Evolutionary conservation across 53 echinoderm and acorn worm genomes (phyloP).

Genomic region (Actinopyga echinites): DNA sequence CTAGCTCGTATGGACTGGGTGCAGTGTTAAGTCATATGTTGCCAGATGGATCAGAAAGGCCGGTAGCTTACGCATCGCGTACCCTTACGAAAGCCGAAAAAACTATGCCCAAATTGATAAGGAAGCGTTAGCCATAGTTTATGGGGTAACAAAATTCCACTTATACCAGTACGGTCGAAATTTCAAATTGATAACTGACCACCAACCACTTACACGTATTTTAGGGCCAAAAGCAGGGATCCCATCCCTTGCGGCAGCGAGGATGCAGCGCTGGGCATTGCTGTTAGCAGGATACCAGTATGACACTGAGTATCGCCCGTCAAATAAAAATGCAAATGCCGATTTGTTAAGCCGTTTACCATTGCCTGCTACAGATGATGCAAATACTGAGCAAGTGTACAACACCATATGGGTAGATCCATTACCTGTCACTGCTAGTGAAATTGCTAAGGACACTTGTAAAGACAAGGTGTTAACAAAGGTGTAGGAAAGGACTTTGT

Average conservation of each 20-base stretch:
- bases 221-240: slow-evolving; percentile 9
- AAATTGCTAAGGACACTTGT: slow-evolving; percentile 4
- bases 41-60: slow-evolving; percentile 50
- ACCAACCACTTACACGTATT: slow-evolving; percentile 52
- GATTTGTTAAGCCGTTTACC: slow-evolving; percentile 23
- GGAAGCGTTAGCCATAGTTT: slow-evolving; percentile 59
- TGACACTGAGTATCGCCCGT: slow-evolving; percentile 36
- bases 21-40: slow-evolving; percentile 53
- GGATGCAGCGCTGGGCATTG: slow-evolving; percentile 43
- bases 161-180: slow-evolving; percentile 50
- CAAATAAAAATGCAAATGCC: slow-evolving; percentile 24
- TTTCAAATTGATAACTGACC: slow-evolving; percentile 62
- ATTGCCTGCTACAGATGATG: not conserved
- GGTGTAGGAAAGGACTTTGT: slow-evolving; percentile 47
- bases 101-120: slow-evolving; percentile 67
- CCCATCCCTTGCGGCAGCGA: slow-evolving; percentile 38
- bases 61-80: slow-evolving; percentile 60
- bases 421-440: not conserved
- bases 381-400: not conserved
- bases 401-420: not conserved
- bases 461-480: slow-evolving; percentile 42
- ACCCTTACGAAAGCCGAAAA: slow-evolving; percentile 46
- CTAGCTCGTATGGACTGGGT: slow-evolving; percentile 52
- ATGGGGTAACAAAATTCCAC: slow-evolving; percentile 61
- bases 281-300: slow-evolving; percentile 45